phyloP scores from a whole-genome alignment of 2,888 invertebrate species.

The Eudemis profundana region DNA sequence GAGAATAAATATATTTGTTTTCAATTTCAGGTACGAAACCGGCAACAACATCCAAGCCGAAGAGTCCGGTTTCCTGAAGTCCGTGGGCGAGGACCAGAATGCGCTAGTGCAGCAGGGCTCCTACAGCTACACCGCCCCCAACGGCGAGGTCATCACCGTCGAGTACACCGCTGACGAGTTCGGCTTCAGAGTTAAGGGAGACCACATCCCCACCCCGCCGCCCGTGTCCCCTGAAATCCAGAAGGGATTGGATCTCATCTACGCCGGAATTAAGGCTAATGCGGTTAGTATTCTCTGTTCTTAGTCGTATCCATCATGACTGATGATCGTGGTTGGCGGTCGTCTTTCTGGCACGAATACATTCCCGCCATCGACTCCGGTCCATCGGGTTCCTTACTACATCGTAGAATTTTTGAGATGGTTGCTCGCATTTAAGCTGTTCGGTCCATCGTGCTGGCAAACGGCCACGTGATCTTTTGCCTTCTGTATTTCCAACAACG shows the following conservation, averaged over 20 bases:
- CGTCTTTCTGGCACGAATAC: no score
- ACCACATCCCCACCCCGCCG: constrained; percentile 93
- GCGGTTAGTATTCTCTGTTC: constrained; percentile 63
- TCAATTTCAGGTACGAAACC: constrained; percentile 89
- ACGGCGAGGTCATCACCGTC: constrained; percentile 90
- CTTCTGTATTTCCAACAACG: no score
- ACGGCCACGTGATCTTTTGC: no score
- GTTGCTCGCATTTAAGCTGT: no score
- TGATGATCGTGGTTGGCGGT: no score
- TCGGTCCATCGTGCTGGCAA: no score
- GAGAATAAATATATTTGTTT: no score
- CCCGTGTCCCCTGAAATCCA: constrained; percentile 94
- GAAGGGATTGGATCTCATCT: constrained; percentile 94
- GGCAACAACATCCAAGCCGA: constrained; percentile 92
- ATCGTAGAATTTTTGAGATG: no score
- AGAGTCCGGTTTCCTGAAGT: constrained; percentile 91
- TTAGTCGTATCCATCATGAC: no score
- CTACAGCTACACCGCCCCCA: constrained; percentile 92
- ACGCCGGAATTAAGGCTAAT: constrained; percentile 90
- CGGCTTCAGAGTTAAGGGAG: constrained; percentile 92
- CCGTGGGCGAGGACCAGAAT: constrained; percentile 87
- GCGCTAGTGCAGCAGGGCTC: constrained; percentile 92
- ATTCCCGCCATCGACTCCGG: no score
- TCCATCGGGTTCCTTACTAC: no score
- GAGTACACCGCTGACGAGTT: constrained; percentile 93